A percentile compares a stretch with the other conserved stretches of the same genome.
These are phyloP conservation scores for Venustoraphidia nigricollis DNA, from an alignment of 2,888 invertebrate genomes.

Conservation along the genomic window DNA sequence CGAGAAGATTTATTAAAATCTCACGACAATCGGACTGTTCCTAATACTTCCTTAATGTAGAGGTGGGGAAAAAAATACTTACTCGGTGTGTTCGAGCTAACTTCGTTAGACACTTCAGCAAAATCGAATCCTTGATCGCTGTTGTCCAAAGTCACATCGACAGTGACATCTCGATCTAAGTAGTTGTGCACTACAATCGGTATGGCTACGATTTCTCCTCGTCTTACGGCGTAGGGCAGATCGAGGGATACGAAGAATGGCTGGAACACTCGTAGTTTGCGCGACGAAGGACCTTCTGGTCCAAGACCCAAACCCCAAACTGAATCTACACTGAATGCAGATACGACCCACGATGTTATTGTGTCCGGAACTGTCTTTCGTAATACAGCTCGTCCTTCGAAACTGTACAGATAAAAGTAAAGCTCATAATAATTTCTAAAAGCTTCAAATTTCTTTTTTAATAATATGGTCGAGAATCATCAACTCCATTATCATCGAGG, in stretches of 20 bases:
- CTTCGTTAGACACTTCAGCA: slow-evolving; percentile 61
- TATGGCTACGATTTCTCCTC: slow-evolving; percentile 79
- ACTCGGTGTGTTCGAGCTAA: slow-evolving; percentile 50
- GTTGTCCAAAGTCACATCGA: slow-evolving; percentile 74
- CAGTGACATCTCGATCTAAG: slow-evolving; percentile 56
- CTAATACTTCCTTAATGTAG: not conserved
- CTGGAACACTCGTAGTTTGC: slow-evolving; percentile 58
- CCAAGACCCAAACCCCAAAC: slow-evolving; percentile 63
- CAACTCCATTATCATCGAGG: too few relatives aligned
- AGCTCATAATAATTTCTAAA: too few relatives aligned
- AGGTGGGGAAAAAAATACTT: slow-evolving; percentile 28
- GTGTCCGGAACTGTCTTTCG: slow-evolving; percentile 61
- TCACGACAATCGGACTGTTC: not conserved
- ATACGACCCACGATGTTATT: slow-evolving; percentile 71
- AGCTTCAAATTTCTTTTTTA: too few relatives aligned
- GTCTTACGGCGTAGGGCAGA: slow-evolving; percentile 74
- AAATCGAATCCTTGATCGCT: slow-evolving; percentile 66
- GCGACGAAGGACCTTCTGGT: slow-evolving; percentile 30
- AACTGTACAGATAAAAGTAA: slow-evolving; percentile 17
- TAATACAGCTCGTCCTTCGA: slow-evolving; percentile 40
- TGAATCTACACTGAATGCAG: slow-evolving; percentile 67
- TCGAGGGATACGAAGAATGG: slow-evolving; percentile 76
- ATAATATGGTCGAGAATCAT: too few relatives aligned
- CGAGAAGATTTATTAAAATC: too few relatives aligned
- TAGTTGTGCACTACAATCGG: slow-evolving; percentile 84